Percentiles rank a stretch among this genome's conserved stretches.
Conservation (phyloP, 2,888 invertebrate species). For the Diaphora mendica region DNA sequence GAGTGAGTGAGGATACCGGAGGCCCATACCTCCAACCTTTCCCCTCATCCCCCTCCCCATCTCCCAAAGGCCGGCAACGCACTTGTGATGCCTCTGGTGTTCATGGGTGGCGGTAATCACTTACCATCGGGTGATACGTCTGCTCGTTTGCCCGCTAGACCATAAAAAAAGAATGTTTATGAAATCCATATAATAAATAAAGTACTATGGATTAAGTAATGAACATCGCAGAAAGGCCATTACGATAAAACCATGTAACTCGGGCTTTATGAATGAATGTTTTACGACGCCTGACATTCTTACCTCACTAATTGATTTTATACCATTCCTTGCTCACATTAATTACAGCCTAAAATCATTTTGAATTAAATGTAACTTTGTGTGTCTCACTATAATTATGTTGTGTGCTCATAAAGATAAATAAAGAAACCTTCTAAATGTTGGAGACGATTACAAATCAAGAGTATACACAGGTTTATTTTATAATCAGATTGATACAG, state of each 20-base stretch:
- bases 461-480: background rate
- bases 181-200: background rate
- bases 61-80: too few relatives aligned
- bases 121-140: too few relatives aligned
- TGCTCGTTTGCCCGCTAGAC: too few relatives aligned
- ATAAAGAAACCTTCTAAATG: background rate
- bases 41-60: too few relatives aligned
- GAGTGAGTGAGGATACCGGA: too few relatives aligned
- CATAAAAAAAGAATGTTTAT: background rate
- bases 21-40: too few relatives aligned
- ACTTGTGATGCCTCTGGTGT: too few relatives aligned
- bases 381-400: background rate
- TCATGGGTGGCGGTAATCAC: too few relatives aligned
- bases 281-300: constrained; percentile 12
- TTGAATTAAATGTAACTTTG: background rate
- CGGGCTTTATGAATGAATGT: background rate
- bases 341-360: background rate
- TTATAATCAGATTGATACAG: background rate
- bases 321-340: constrained; percentile 8
- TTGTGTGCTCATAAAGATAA: background rate
- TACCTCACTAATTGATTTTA: constrained; percentile 11
- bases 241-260: background rate
- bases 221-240: background rate
- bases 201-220: background rate
- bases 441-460: background rate